Evolutionary conservation across 2,113 vertebrate genomes (phyloP).

Genomic region (Rhinoptilus africanus): DNA sequence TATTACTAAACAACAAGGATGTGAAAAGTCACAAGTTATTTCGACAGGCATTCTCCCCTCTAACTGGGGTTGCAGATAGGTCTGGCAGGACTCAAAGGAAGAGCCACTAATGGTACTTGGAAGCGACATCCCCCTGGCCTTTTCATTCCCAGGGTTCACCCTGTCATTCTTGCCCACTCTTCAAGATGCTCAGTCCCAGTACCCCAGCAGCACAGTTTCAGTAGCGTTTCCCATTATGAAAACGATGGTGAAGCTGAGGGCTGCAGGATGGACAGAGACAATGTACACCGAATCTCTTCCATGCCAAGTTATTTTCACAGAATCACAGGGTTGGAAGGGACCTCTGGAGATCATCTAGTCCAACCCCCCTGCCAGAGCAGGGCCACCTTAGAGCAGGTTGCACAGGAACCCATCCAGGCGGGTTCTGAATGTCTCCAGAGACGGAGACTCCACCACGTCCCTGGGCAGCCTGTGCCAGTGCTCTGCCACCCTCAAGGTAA

Average conservation of each 20-base stretch:
- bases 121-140: background rate
- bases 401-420: too few relatives aligned
- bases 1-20: background rate
- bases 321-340: too few relatives aligned
- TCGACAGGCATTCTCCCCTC: background rate
- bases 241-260: background rate
- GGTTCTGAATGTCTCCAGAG: too few relatives aligned
- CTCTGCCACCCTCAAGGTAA: too few relatives aligned
- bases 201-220: background rate
- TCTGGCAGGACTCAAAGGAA: background rate
- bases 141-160: background rate
- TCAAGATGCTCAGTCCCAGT: background rate
- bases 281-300: background rate
- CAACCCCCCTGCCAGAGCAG: too few relatives aligned
- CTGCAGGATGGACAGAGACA: background rate
- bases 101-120: background rate
- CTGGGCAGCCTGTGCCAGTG: too few relatives aligned
- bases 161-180: background rate
- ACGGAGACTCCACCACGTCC: too few relatives aligned
- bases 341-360: too few relatives aligned
- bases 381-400: too few relatives aligned
- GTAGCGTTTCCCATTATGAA: background rate
- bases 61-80: background rate
- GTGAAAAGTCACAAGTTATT: background rate
- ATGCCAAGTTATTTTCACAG: background rate